These are phyloP conservation scores for Misgurnus mizolepis DNA, from an alignment of 2,113 vertebrate genomes.

Conservation along the genomic window DNA sequence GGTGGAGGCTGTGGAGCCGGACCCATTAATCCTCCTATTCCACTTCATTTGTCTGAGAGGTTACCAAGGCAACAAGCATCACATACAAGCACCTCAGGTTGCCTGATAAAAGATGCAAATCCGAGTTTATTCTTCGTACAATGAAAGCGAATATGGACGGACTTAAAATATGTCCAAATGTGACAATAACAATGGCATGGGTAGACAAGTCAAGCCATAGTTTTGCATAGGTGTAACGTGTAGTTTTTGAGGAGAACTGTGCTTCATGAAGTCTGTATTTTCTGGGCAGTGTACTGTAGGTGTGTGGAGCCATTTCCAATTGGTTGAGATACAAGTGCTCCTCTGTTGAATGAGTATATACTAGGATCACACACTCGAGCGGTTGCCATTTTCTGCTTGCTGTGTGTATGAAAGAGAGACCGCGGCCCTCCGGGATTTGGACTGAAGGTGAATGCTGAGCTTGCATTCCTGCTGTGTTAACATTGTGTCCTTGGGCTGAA, in stretches of 20 bases:
- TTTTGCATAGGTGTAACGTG: too few relatives aligned
- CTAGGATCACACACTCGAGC: neutral
- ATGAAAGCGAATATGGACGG: too few relatives aligned
- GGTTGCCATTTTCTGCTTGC: neutral
- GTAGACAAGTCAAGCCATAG: too few relatives aligned
- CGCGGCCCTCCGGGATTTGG: constrained; percentile 6
- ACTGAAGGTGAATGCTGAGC: constrained; percentile 17
- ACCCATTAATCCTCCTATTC: constrained; percentile 9
- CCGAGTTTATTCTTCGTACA: neutral
- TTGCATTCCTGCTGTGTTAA: neutral
- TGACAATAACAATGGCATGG: too few relatives aligned
- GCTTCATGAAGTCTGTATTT: neutral
- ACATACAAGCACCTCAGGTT: constrained; percentile 11
- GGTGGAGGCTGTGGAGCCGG: neutral
- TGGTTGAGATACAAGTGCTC: neutral
- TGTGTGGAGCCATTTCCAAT: neutral
- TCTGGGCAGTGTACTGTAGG: neutral
- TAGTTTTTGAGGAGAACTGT: neutral
- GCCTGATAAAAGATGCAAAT: constrained; percentile 39
- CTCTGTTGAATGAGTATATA: neutral
- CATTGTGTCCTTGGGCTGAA: constrained; percentile 8
- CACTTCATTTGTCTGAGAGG: constrained; percentile 35
- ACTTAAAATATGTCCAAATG: too few relatives aligned
- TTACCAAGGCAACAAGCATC: constrained; percentile 43
- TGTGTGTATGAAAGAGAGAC: neutral